phyloP scores from a whole-genome alignment of 35 echinoderm and acorn worm species.

The Hemicentrotus pulcherrimus region DNA sequence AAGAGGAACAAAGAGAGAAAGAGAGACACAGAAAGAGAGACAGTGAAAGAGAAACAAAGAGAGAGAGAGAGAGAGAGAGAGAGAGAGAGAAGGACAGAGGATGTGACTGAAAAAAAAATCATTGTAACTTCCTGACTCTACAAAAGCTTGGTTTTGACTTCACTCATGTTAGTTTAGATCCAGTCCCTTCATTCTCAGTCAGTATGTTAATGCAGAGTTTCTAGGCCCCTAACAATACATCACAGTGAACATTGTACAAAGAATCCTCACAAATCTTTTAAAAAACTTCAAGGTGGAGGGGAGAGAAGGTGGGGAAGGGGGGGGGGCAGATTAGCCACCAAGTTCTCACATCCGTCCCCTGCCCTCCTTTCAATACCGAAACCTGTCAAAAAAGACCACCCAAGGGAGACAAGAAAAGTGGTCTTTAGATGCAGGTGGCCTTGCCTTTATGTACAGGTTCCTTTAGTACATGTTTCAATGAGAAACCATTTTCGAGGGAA shows the following conservation, averaged over 20 bases:
- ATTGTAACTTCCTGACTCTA: neutral
- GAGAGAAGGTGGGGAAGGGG: too few relatives aligned
- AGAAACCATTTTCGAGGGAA: too few relatives aligned
- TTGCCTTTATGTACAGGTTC: too few relatives aligned
- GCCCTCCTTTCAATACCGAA: too few relatives aligned
- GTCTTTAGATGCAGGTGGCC: too few relatives aligned
- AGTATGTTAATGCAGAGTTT: neutral
- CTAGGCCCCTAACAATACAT: neutral
- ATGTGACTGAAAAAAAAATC: neutral
- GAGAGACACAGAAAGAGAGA: neutral
- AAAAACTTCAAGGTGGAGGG: too few relatives aligned
- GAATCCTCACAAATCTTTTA: too few relatives aligned
- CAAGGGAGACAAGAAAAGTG: too few relatives aligned
- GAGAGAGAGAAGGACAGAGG: neutral
- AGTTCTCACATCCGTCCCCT: too few relatives aligned
- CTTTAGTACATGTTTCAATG: too few relatives aligned
- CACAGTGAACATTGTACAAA: neutral
- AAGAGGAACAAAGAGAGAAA: neutral
- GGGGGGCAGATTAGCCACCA: too few relatives aligned
- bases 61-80: neutral
- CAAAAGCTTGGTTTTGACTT: neutral
- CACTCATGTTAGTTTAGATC: slow-evolving; percentile 23
- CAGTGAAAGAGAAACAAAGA: neutral
- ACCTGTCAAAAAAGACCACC: too few relatives aligned
- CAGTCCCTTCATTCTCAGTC: neutral